phyloP scores from a whole-genome alignment of 1,140 invertebrate genomes.

The Drosophila grimshawi region DNA sequence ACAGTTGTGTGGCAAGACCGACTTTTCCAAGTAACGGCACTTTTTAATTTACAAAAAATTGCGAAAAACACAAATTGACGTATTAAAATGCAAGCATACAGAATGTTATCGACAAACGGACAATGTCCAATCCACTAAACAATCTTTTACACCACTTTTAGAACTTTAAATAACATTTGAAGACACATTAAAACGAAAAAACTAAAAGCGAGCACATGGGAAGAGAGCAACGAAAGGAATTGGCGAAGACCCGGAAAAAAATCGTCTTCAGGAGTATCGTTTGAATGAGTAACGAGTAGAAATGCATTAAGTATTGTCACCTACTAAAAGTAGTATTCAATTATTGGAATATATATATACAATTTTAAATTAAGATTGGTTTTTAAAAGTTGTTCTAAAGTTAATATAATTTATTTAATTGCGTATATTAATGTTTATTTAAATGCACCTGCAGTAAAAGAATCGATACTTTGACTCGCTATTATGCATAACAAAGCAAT shows the following conservation, averaged over 20 bases:
- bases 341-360: too few species aligned
- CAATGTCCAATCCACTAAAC: background rate
- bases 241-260: background rate
- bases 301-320: background rate
- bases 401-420: too few species aligned
- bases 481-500: too few species aligned
- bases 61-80: conserved; percentile 10
- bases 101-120: conserved; percentile 8
- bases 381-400: too few species aligned
- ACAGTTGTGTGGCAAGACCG: background rate
- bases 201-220: conserved; percentile 30
- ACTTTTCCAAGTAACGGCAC: background rate
- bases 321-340: too few species aligned
- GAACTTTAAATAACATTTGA: conserved; percentile 30
- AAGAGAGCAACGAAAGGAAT: conserved; percentile 17
- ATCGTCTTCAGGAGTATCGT: background rate
- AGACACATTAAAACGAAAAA: conserved; percentile 17
- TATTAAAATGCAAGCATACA: background rate
- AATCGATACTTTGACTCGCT: too few species aligned
- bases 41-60: background rate
- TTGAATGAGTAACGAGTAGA: background rate
- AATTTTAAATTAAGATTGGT: too few species aligned
- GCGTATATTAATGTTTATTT: too few species aligned
- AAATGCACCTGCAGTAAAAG: too few species aligned
- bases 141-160: conserved; percentile 2